Base-by-base conservation (phyloP, 2,888 invertebrate species). In the Brachyptera putata region DNA sequence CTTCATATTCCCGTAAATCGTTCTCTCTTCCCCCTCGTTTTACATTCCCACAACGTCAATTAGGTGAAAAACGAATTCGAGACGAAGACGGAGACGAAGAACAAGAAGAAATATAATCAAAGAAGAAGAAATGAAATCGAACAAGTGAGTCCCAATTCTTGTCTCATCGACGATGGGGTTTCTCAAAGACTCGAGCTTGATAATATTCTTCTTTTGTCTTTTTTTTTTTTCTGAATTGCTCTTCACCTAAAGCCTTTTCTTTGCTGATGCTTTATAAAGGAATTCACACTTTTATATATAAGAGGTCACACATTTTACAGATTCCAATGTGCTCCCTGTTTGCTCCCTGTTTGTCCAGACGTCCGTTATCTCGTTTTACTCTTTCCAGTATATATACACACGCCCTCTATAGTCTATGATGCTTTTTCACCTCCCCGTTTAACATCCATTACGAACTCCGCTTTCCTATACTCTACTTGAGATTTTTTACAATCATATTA, bases 11-110 rank as follows among this genome's bases (percentile, higher is more conserved):
- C n/a, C n/a, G n/a, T n/a, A n/a, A n/a, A n/a, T n/a, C n/a, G n/a
- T 43, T 56, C 60, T 43, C 57, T 61, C 34, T 36, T 53, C 21
- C 43, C 16, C 30, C 34, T n/a, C 34, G 11, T 16, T 14, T 18
- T 13, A 34, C 18, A 22, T 36, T 56, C 56, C 49, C 61, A 41
- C 53, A 50, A 25, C 57, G 61, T 49, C 61, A 61, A 61, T 61
- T 61, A 61, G 57, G 57, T 49, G 18, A n/a, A n/a, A n/a, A 13
- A 48, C 34, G 60, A 60, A 56, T 30, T 9, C 37, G 24, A 46
- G 46, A 24, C 22, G 22, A 30, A 30, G 11, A 30, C 11, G 30
- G 5, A 30, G 5, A 30, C 5, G 30, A 30, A 30, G 30, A 11
- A 30, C 14, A 21, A 43, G 36, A 34, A 53, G 53, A 53, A 50